phyloP scores from a whole-genome alignment of 2,888 invertebrate species.

The Drosophila anomalata region DNA sequence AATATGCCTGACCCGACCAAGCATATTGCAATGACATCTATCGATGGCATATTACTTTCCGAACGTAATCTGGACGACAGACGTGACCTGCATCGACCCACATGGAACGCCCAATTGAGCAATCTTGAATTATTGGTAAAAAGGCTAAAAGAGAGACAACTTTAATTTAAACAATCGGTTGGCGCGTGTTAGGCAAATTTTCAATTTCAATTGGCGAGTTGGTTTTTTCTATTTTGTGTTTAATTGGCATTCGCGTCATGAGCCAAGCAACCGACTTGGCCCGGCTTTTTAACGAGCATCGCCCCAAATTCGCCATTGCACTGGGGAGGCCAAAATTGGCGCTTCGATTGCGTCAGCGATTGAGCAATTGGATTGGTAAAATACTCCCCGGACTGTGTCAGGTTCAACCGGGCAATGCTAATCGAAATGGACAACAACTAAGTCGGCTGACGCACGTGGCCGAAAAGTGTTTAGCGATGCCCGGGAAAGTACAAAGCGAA shows the following conservation, averaged over 20 bases:
- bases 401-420: constrained; percentile 60
- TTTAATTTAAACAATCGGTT: constrained; percentile 61
- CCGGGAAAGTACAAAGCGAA: constrained; percentile 18
- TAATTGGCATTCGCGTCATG: constrained; percentile 65
- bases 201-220: constrained; percentile 61
- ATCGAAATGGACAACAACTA: constrained; percentile 27
- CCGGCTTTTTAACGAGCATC: constrained; percentile 57
- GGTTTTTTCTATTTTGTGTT: constrained; percentile 11
- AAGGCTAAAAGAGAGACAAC: constrained; percentile 20
- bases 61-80: constrained; percentile 49
- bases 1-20: constrained; percentile 28
- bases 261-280: constrained; percentile 37
- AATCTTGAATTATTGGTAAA: constrained; percentile 39
- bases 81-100: constrained; percentile 72
- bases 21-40: constrained; percentile 46
- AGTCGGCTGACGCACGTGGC: constrained; percentile 53
- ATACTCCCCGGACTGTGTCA: constrained; percentile 67
- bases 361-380: constrained; percentile 76
- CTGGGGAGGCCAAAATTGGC: constrained; percentile 66
- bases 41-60: constrained; percentile 36
- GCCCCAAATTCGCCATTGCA: constrained; percentile 73
- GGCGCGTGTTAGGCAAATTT: constrained; percentile 64
- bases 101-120: constrained; percentile 58
- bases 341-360: constrained; percentile 65
- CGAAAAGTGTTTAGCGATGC: constrained; percentile 10